These are phyloP conservation scores for Cryptocephalus moraei DNA, from an alignment of 2,888 invertebrate genomes.

Conservation along the genomic window DNA sequence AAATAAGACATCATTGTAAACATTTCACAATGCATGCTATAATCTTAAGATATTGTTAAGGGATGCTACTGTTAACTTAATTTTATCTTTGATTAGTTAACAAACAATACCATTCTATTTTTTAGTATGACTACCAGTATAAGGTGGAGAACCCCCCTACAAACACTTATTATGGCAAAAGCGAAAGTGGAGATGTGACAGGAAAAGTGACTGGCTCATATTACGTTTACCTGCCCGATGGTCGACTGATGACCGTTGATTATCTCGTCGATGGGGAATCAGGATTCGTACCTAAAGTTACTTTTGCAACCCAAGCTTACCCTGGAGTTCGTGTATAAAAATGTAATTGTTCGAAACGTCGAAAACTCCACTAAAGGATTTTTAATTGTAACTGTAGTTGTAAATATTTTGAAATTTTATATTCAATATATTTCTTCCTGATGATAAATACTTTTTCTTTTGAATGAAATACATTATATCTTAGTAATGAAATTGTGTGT, in stretches of 20 bases:
- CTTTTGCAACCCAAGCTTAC: slow-evolving; percentile 31
- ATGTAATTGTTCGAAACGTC: too few relatives aligned
- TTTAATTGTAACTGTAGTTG: too few relatives aligned
- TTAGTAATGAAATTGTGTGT: too few relatives aligned
- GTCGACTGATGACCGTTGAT: slow-evolving; percentile 61
- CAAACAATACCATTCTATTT: slow-evolving; percentile 13
- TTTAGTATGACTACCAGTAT: slow-evolving; percentile 63
- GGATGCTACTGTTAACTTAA: too few relatives aligned
- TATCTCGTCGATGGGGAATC: slow-evolving; percentile 62
- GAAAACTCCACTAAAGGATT: too few relatives aligned
- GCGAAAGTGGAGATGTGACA: slow-evolving; percentile 53
- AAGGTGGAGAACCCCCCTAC: slow-evolving; percentile 63
- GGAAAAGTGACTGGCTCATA: slow-evolving; percentile 58
- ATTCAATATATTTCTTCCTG: too few relatives aligned
- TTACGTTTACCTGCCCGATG: slow-evolving; percentile 58
- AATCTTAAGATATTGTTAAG: too few relatives aligned
- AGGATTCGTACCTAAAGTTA: slow-evolving; percentile 61
- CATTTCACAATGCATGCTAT: too few relatives aligned
- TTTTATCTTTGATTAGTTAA: not conserved
- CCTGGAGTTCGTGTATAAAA: not conserved
- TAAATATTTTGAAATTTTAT: too few relatives aligned
- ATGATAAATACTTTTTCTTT: too few relatives aligned
- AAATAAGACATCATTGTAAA: too few relatives aligned
- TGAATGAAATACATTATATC: too few relatives aligned
- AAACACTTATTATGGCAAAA: slow-evolving; percentile 56